phyloP scores from a whole-genome alignment of 2,797 vertebrate species.

The Microhierax caerulescens region DNA sequence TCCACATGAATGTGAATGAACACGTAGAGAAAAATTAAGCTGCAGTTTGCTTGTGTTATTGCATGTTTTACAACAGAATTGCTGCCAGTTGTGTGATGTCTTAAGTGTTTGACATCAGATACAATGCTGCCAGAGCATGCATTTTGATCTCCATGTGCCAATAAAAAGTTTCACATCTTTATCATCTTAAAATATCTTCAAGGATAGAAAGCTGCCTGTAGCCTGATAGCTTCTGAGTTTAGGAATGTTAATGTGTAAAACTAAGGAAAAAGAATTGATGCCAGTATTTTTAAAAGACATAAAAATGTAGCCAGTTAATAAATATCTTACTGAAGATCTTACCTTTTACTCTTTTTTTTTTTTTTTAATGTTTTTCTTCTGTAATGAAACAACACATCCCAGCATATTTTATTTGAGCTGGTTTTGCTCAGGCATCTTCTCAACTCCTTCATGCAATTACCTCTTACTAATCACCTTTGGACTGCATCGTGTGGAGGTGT shows the following conservation, averaged over 20 bases:
- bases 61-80: neutral
- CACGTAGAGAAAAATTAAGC: neutral
- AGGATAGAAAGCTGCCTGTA: neutral
- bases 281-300: neutral
- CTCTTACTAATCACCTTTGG: neutral
- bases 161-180: neutral
- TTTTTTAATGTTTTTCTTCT: neutral
- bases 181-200: neutral
- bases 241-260: neutral
- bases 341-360: neutral
- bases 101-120: neutral
- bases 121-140: accelerated
- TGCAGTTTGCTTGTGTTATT: neutral
- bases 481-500: accelerated
- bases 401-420: neutral
- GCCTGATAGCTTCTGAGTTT: neutral
- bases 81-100: conserved; percentile 3
- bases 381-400: neutral
- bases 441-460: neutral
- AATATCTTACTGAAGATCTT: neutral
- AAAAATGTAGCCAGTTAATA: neutral
- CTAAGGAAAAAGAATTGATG: neutral
- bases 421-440: neutral
- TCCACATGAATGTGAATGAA: conserved; percentile 14
- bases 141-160: neutral